Conservation (phyloP, 2,888 invertebrate genomes). For the Acheta domesticus region DNA sequence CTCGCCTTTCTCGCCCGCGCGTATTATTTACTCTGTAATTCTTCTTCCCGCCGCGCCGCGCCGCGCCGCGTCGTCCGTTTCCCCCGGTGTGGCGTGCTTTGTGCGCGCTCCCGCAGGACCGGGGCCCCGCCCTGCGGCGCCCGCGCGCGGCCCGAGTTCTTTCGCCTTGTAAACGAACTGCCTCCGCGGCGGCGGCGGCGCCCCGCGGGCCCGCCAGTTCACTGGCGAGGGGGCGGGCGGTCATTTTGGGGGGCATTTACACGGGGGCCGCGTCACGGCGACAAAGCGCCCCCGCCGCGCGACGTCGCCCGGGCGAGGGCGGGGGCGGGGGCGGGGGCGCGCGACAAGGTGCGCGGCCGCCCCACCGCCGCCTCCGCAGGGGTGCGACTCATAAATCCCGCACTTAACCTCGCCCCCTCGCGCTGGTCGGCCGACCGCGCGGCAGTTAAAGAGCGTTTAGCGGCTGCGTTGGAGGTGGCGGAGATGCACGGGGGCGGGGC, state of each 20-base stretch:
- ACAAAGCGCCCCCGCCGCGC: conserved; percentile 2
- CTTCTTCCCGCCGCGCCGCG: neutral
- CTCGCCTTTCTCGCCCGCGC: neutral
- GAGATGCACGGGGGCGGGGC: neutral
- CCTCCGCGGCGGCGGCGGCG: neutral
- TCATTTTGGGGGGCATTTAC: conserved; percentile 11
- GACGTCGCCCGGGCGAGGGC: neutral
- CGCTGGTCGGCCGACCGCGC: neutral
- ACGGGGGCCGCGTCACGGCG: neutral
- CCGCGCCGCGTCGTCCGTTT: neutral
- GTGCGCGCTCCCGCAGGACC: neutral
- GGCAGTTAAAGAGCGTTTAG: neutral
- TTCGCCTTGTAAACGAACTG: neutral
- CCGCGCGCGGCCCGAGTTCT: neutral
- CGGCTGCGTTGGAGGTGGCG: neutral
- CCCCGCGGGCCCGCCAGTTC: neutral
- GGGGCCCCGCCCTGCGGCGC: neutral
- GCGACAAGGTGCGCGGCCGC: neutral
- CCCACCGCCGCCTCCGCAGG: neutral
- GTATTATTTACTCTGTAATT: conserved; percentile 1
- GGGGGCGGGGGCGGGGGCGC: neutral
- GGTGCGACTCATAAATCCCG: conserved; percentile 18
- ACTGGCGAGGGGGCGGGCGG: neutral
- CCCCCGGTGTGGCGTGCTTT: neutral
- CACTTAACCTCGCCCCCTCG: conserved; percentile 3